These are phyloP conservation scores for Syngnathoides biaculeatus DNA, from an alignment of 2,113 vertebrate species.

Conservation along the genomic window DNA sequence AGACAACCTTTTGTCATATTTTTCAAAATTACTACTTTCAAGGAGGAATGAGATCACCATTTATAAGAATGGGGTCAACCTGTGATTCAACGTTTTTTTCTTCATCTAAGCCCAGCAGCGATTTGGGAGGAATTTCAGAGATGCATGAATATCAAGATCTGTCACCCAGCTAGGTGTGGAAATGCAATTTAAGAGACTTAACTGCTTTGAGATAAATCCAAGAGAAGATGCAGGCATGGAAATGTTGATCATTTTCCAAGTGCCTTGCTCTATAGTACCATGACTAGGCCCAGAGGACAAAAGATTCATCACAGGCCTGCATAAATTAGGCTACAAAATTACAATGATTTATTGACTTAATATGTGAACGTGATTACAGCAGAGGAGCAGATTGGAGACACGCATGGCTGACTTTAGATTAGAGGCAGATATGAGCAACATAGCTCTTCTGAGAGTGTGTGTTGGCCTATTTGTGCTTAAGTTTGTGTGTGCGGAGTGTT, in stretches of 20 bases:
- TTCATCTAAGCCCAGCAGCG: conserved; percentile 18
- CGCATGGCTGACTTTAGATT: conserved; percentile 56
- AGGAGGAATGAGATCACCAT: conserved; percentile 15
- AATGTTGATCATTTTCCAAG: conserved; percentile 38
- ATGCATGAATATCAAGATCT: conserved; percentile 26
- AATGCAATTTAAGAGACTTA: conserved; percentile 28
- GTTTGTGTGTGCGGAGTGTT: conserved; percentile 11
- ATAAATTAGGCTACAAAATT: conserved; percentile 67
- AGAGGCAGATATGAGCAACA: conserved; percentile 53
- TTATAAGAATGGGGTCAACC: conserved; percentile 14
- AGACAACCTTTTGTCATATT: conserved; percentile 15
- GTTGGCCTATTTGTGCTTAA: conserved; percentile 7
- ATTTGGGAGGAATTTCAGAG: conserved; percentile 10
- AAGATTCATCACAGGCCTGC: conserved; percentile 60
- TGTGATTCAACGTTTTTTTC: conserved; percentile 18
- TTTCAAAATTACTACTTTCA: conserved; percentile 19
- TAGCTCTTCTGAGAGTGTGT: conserved; percentile 34
- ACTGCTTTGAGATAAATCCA: conserved; percentile 39
- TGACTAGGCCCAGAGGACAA: conserved; percentile 58
- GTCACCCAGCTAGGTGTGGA: conserved; percentile 22
- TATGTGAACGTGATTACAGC: conserved; percentile 64
- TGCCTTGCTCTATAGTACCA: conserved; percentile 24
- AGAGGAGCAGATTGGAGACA: conserved; percentile 64
- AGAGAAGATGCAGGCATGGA: conserved; percentile 41
- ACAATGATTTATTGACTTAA: conserved; percentile 72